phyloP scores from a whole-genome alignment of 2,797 vertebrate genomes.

The Rhodeus uyekii region DNA sequence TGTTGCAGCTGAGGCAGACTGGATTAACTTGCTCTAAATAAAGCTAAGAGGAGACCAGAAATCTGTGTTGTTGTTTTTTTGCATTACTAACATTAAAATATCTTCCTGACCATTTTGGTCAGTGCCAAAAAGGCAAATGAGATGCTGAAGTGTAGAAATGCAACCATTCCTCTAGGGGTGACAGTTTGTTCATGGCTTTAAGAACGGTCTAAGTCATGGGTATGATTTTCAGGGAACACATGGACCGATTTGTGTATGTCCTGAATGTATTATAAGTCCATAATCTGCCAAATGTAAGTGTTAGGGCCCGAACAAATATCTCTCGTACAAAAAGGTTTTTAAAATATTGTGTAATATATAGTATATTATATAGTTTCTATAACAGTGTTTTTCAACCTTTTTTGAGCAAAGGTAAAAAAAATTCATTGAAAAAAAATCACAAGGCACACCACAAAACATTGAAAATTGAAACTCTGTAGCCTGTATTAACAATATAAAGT shows the following conservation, averaged over 20 bases:
- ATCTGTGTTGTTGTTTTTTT: background rate
- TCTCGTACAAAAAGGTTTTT: no score
- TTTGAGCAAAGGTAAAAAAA: no score
- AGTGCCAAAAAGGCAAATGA: background rate
- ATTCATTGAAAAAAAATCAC: no score
- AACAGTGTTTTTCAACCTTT: no score
- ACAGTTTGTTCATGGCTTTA: background rate
- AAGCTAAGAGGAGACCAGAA: background rate
- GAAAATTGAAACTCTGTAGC: no score
- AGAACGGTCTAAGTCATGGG: background rate
- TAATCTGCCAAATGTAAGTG: no score
- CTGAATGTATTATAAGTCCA: no score
- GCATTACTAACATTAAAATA: background rate
- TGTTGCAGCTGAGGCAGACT: background rate
- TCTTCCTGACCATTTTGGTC: background rate
- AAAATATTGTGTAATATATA: no score
- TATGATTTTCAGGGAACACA: background rate
- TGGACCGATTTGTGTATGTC: background rate
- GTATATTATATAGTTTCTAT: no score
- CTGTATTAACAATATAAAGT: no score
- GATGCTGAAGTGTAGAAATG: background rate
- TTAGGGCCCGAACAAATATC: no score
- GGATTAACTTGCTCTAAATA: slow-evolving; percentile 26
- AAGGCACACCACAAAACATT: no score
- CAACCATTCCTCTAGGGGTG: background rate